Conservation (phyloP, 2,797 vertebrate species). For the Falco concolor region DNA sequence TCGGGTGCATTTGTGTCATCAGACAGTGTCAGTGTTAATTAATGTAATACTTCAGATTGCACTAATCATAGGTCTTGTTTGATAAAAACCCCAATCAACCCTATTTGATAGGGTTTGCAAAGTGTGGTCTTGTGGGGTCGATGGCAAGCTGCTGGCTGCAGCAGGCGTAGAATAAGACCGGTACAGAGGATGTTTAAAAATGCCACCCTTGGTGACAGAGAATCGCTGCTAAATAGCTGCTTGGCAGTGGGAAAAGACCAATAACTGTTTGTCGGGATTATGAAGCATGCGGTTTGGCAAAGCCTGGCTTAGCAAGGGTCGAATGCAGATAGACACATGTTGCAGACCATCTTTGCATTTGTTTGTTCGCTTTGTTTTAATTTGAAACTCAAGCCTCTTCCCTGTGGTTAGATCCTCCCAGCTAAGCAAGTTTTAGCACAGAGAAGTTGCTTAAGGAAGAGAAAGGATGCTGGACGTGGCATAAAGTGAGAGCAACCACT, state of each 20-base stretch:
- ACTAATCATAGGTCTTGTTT: fast-evolving
- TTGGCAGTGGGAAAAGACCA: not conserved
- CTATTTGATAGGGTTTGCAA: not conserved
- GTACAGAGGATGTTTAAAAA: not conserved
- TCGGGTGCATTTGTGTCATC: fast-evolving
- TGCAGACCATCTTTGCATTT: not conserved
- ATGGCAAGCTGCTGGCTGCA: not conserved
- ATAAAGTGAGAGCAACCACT: not conserved
- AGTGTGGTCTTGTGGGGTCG: not conserved
- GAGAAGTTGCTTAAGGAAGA: slow-evolving; percentile 25
- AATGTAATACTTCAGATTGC: not conserved
- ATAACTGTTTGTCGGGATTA: not conserved
- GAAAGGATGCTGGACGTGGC: not conserved
- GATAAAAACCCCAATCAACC: not conserved
- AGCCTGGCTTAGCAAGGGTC: not conserved
- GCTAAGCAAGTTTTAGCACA: not conserved
- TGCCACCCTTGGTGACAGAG: not conserved
- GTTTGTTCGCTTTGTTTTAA: not conserved
- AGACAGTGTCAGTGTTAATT: not conserved
- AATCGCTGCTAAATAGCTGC: not conserved
- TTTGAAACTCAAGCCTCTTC: not conserved
- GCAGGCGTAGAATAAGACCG: not conserved
- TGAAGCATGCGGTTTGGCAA: not conserved
- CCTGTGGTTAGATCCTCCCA: slow-evolving; percentile 14
- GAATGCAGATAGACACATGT: not conserved